Percentiles rank a stretch among this genome's conserved stretches.
These are phyloP conservation scores for Rhyzopertha dominica DNA, from an alignment of 1,140 invertebrate genomes.

Conservation along the genomic window DNA sequence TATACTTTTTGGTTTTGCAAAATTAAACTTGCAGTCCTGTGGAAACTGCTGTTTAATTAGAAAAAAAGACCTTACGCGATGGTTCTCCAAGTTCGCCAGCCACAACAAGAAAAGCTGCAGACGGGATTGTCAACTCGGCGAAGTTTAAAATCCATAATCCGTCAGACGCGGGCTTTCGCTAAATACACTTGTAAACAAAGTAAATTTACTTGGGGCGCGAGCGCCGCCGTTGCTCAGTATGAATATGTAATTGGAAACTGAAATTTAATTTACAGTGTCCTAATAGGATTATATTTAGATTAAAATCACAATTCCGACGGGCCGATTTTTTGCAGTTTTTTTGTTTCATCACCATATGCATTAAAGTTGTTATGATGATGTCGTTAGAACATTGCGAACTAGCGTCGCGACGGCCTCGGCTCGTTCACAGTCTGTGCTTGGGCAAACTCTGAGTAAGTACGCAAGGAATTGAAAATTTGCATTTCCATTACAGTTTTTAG, in stretches of 20 bases:
- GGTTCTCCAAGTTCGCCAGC: no score
- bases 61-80: no score
- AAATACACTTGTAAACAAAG: slow-evolving; percentile 21
- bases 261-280: slow-evolving; percentile 26
- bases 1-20: no score
- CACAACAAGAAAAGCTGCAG: no score
- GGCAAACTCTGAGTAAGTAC: slow-evolving; percentile 19
- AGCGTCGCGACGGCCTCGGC: slow-evolving; percentile 2
- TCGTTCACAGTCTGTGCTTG: slow-evolving; percentile 14
- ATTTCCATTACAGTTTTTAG: no score
- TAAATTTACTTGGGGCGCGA: slow-evolving; percentile 10
- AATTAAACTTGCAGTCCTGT: no score
- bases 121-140: no score
- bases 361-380: slow-evolving; percentile 2
- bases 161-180: no score
- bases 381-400: slow-evolving; percentile 1
- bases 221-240: slow-evolving; percentile 14
- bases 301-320: slow-evolving; percentile 20
- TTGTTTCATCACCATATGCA: slow-evolving; percentile 7
- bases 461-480: slow-evolving; percentile 19
- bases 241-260: slow-evolving; percentile 28
- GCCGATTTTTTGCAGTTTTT: slow-evolving; percentile 10
- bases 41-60: no score
- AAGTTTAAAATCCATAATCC: no score
- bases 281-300: slow-evolving; percentile 26